Base-by-base conservation (phyloP, 2,113 vertebrate species). In the Catharus bicknelli region DNA sequence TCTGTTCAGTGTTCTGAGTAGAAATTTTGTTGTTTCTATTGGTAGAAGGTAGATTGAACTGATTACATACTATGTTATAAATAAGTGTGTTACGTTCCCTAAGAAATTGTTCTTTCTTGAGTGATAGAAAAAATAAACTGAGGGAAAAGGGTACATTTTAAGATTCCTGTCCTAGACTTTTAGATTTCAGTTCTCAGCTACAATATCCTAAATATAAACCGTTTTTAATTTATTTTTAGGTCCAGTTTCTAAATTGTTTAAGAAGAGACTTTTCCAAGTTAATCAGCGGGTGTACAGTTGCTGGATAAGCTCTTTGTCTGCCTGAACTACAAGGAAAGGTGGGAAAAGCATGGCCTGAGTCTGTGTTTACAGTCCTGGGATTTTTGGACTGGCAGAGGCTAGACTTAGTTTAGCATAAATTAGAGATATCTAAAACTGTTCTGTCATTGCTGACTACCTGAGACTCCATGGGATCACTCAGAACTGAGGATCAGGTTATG, bases 1-100 rank as follows among this genome's bases (percentile, higher is more conserved):
- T 81, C 80, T 88, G 66, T 93, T 93, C 91, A 77, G 78, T 92
- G 78, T 94, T 93, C 86, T 89, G 74, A 93, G 88, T 74, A 93
- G 90, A 95, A 93, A 76, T 94, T 94, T 91, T 79, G 84, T 93
- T 89, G 77, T 87, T 95, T 79, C 92, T 86, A 47, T 76, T 69
- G 69, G 70, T 73, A 90, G 51, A 77, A 29, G 58, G 86, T 84
- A 93, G 93, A 90, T 85, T 94, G 94, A 94, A 86, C 89, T 94
- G 92, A 92, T 93, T 95, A 76, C 78, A 89, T 87, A 85, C 83
- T 51, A 66, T 92, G 88, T 86, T 90, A 95, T 84, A 86, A 93
- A 70, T 86, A 95, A 93, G 57, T 88, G 68, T 84, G 88, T 82
- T 92, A 90, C 88, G 77, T 94, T 94, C 58, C 66, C 84, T 87